Percentiles rank a stretch among this genome's conserved stretches.
Evolutionary conservation across 2,888 invertebrate species (phyloP).

Genomic region (Horisme vitalbata): DNA sequence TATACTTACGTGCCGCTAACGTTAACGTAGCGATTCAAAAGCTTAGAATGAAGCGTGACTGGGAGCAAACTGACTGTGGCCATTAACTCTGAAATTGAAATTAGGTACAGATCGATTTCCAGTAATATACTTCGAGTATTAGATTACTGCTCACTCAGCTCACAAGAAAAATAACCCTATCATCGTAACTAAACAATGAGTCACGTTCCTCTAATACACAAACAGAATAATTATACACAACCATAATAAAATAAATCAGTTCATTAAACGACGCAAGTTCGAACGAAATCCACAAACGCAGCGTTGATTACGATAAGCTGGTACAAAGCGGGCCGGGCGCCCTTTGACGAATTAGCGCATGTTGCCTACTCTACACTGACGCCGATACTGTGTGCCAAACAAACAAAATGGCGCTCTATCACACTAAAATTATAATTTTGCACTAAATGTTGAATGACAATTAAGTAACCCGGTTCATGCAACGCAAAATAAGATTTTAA

Average conservation of each 20-base stretch:
- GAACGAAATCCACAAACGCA: conserved; percentile 44
- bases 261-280: conserved; percentile 30
- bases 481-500: too few species aligned
- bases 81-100: too few species aligned
- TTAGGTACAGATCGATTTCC: too few species aligned
- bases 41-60: too few species aligned
- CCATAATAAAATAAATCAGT: conserved; percentile 34
- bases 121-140: too few species aligned
- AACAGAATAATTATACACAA: conserved; percentile 29
- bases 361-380: conserved; percentile 40
- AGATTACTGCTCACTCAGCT: neutral
- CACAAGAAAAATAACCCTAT: neutral
- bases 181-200: neutral
- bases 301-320: conserved; percentile 77
- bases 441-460: too few species aligned
- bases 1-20: too few species aligned
- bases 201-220: conserved; percentile 23
- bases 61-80: too few species aligned
- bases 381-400: conserved; percentile 12
- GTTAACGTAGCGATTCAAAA: too few species aligned
- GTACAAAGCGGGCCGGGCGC: conserved; percentile 67
- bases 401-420: neutral
- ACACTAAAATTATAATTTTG: neutral
- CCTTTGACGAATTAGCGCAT: conserved; percentile 79
- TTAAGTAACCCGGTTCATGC: too few species aligned